Evolutionary conservation across 2,113 vertebrate species (phyloP), one percentile per base, ranked within the genome.

Genomic region (Macquaria australasica): DNA sequence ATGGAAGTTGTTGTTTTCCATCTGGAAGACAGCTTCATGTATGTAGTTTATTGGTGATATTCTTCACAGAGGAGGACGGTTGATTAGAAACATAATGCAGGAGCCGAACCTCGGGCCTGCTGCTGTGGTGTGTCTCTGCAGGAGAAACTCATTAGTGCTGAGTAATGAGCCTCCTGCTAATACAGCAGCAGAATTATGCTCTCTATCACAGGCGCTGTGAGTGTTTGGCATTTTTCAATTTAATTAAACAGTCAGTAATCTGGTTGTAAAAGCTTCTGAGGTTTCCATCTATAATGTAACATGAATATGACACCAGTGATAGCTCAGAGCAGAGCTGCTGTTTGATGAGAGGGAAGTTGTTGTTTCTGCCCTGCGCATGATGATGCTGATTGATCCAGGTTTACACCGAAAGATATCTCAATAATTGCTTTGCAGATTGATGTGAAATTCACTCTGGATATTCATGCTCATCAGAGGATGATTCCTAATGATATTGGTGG

Each of bases 241-340:
- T 88, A 92, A 91, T 92, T 87, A 92, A 92, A 88, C 75, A 84
- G 77, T 86, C 81, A 77, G 77, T 90, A 87, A 87, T 88, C 82
- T 76, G 86, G 51, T 79, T 83, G 84, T 89, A 79, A 83, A 83
- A n/a, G 81, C 56, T 62, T 72, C 66, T 79, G 77, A 84, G 83
- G 83, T 77, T 69, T 73, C 56, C 75, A 81, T 88, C 63, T 58
- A 72, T 78, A 72, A 79, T 55, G 60, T 23, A 21, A 71, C 81
- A 34, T 23, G 58, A 21, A 73, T 68, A 73, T 74, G 74, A 84
- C 68, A 48, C 56, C 0, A 41, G 37, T 1, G 70, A 73, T 23
- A 1, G 62, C 66, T 82, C 43, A 34, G 60, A 77, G 82, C 59
- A 5, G 56, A 69, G 73, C 23, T 5, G 31, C 67, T 28, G 63